A percentile compares a stretch with the other conserved stretches of the same genome.
Conservation (phyloP, 2,113 vertebrate species). For the Plectropomus leopardus region DNA sequence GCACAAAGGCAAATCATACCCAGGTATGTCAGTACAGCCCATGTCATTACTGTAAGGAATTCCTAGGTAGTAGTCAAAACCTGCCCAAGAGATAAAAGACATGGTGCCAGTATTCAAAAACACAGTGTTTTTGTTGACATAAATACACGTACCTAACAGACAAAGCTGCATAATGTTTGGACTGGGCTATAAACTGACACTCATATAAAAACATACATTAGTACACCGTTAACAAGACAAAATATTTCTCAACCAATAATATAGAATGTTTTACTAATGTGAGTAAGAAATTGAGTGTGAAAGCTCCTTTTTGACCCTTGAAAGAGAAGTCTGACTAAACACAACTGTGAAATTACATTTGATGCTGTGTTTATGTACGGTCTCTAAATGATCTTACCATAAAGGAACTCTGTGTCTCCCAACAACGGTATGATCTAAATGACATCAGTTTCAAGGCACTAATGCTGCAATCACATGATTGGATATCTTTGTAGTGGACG, state of each 20-base stretch:
- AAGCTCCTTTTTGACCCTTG: not conserved
- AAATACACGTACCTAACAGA: not conserved
- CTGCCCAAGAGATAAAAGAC: slow-evolving; percentile 78
- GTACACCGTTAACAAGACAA: not conserved
- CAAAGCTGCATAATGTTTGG: not conserved
- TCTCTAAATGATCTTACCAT: too few species aligned
- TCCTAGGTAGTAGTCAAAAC: slow-evolving; percentile 95
- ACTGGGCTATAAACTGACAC: not conserved
- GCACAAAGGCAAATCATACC: slow-evolving; percentile 90
- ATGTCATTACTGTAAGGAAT: slow-evolving; percentile 98
- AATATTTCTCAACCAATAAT: not conserved
- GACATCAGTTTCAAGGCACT: too few species aligned
- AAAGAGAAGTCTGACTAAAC: not conserved
- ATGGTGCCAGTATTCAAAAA: not conserved
- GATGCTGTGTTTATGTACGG: too few species aligned
- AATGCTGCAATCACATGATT: too few species aligned
- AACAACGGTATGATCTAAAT: too few species aligned
- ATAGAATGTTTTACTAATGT: not conserved
- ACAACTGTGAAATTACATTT: too few species aligned
- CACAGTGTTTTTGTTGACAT: not conserved
- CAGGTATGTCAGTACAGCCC: slow-evolving; percentile 93
- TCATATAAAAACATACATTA: not conserved
- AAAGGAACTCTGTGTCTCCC: too few species aligned
- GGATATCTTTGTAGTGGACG: too few species aligned
- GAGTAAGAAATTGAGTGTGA: not conserved